Base-by-base conservation (phyloP, 1,140 invertebrate genomes). In the Brachionus manjavacas region DNA sequence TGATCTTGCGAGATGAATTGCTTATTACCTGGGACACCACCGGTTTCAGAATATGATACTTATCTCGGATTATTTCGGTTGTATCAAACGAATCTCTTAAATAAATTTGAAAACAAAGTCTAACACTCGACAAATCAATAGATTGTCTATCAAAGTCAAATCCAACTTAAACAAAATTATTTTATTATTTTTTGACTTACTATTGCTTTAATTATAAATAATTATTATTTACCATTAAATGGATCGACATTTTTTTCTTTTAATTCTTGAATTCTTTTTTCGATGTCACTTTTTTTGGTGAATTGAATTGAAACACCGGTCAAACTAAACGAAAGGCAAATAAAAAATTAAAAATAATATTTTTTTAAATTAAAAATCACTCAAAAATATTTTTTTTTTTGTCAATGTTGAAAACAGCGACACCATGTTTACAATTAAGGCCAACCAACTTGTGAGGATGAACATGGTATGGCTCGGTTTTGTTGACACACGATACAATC, bases 211-310 rank as follows among this genome's bases (percentile, higher is more conserved):
- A 23, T 66, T 66, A 11, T 25, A 25, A n/a, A 16, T 66, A 6
- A 68, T 68, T 68, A 28, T 35, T 68, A 39, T 4, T 41, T 25
- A 76, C 72, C 41, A 76, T 76, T 76, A 8, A 76, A 76, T 23
- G 72, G 72, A 49, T 76, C 72, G 4, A 76, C 72, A 76, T 76
- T 76, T 76, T 76, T 76, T 25, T 49, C 46, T 31, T 49, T 76
- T 49, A 76, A 49, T 49, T 76, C 72, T n/a, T 49, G 4, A 23
- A 76, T 46, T 49, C 72, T 76, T 52, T 76, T 25, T 76, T 76
- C 72, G 23, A 76, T 76, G 20, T 76, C 72, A 49, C 72, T 76
- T 49, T 76, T 76, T 76, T 76, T 76, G 2, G 72, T 76, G 52
- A 52, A 76, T 49, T 76, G 41, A 20, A 76, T 76, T 14, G 41